Conservation (phyloP, 2,888 invertebrate genomes). For the Agelastica alni region DNA sequence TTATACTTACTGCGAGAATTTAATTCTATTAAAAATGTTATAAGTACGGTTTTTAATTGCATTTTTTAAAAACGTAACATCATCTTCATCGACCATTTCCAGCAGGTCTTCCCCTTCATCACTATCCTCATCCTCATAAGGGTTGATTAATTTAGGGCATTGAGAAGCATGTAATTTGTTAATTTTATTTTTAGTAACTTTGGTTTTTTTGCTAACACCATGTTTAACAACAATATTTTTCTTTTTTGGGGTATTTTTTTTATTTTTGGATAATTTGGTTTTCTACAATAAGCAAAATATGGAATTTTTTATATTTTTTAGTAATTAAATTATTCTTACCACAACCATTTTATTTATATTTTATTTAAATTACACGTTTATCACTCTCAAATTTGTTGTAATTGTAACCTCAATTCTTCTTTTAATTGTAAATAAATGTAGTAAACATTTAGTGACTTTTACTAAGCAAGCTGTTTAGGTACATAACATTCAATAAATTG, state of each 20-base stretch:
- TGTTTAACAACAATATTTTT: conserved; percentile 54
- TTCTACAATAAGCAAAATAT: conserved; percentile 35
- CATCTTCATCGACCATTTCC: conserved; percentile 63
- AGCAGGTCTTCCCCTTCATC: conserved; percentile 61
- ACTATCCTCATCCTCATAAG: conserved; percentile 53
- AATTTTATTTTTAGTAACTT: conserved; percentile 31
- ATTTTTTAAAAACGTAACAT: conserved; percentile 59
- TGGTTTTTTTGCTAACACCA: conserved; percentile 50
- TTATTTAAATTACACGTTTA: not conserved
- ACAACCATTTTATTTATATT: conserved; percentile 1
- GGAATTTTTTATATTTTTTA: not conserved
- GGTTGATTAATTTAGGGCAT: too few relatives aligned
- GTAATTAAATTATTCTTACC: not conserved
- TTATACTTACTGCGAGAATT: conserved; percentile 43
- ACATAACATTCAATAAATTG: too few relatives aligned
- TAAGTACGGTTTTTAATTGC: conserved; percentile 59
- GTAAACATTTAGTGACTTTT: too few relatives aligned
- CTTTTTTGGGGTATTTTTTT: conserved; percentile 54
- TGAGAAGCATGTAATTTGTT: too few relatives aligned
- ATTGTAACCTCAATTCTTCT: not conserved
- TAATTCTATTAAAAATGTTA: conserved; percentile 56
- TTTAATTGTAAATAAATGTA: too few relatives aligned
- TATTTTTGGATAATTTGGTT: conserved; percentile 52
- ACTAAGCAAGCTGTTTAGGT: too few relatives aligned
- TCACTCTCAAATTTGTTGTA: not conserved